A percentile compares a stretch with the other conserved stretches of the same genome.
Conservation (phyloP, 1,140 invertebrate genomes). For the Drosophila aff. region DNA sequence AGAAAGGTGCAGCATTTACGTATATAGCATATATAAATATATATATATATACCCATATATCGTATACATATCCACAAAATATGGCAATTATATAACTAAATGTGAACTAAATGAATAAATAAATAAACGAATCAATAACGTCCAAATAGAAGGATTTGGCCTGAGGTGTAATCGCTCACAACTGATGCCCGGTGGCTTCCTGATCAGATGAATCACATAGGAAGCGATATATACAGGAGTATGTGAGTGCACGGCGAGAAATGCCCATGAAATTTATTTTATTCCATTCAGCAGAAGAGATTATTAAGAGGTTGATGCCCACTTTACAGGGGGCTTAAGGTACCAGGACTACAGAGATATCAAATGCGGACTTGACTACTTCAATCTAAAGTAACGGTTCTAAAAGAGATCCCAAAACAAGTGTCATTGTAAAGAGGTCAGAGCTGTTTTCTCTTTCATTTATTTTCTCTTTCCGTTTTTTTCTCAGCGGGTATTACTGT, state of each 20-base stretch:
- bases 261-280: not conserved
- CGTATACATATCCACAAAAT: slow-evolving; percentile 19
- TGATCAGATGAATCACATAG: slow-evolving; percentile 20
- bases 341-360: not conserved
- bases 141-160: not conserved
- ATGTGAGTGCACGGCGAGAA: not conserved
- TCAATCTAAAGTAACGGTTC: too few relatives aligned
- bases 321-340: not conserved
- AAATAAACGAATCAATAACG: slow-evolving; percentile 3
- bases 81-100: slow-evolving; percentile 24
- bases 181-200: not conserved
- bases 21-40: not conserved
- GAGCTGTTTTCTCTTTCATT: not conserved
- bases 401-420: not conserved
- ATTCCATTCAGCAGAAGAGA: not conserved
- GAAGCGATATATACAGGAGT: not conserved
- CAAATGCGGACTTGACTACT: too few relatives aligned
- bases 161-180: not conserved
- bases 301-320: not conserved
- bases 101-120: slow-evolving; percentile 10
- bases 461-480: too few relatives aligned
- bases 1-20: slow-evolving; percentile 15
- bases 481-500: not conserved
- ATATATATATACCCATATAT: slow-evolving; percentile 7
- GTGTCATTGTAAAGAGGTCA: not conserved